phyloP scores from a whole-genome alignment of 2,888 invertebrate species.

The Acleris holmiana region DNA sequence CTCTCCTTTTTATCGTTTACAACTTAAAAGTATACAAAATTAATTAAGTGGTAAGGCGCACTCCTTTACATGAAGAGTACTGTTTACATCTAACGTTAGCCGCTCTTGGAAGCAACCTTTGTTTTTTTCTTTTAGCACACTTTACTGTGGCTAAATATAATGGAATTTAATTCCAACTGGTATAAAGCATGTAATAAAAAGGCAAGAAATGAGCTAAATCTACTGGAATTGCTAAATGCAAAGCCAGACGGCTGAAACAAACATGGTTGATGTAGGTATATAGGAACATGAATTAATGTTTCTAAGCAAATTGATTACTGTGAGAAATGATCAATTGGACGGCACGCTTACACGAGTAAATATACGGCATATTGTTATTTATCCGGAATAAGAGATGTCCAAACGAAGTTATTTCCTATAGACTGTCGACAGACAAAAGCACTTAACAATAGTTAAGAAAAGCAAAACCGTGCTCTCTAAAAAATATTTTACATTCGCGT shows the following conservation, averaged over 20 bases:
- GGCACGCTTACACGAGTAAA: conserved; percentile 58
- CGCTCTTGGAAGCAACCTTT: conserved; percentile 12
- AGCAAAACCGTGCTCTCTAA: conserved; percentile 82
- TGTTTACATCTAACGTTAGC: conserved; percentile 40
- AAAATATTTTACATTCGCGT: conserved; percentile 70
- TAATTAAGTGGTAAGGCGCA: conserved; percentile 48
- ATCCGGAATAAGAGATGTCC: conserved; percentile 42
- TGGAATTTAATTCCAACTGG: conserved; percentile 70
- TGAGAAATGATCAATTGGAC: conserved; percentile 62
- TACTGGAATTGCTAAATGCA: conserved; percentile 43
- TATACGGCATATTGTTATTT: conserved; percentile 47
- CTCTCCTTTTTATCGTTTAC: conserved; percentile 78
- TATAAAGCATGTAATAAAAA: conserved; percentile 41
- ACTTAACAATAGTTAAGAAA: conserved; percentile 77
- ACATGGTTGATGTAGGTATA: conserved; percentile 6
- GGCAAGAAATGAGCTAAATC: conserved; percentile 39
- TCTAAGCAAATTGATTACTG: conserved; percentile 40
- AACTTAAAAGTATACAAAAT: conserved; percentile 66
- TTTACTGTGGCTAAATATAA: conserved; percentile 40
- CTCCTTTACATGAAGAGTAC: conserved; percentile 40
- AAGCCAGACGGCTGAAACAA: conserved; percentile 6
- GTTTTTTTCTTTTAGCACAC: conserved; percentile 37
- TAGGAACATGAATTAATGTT: conserved; percentile 36
- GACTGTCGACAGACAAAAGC: conserved; percentile 49
- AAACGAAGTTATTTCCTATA: conserved; percentile 45